phyloP scores from a whole-genome alignment of 2,888 invertebrate genomes.

The Belgica antarctica region DNA sequence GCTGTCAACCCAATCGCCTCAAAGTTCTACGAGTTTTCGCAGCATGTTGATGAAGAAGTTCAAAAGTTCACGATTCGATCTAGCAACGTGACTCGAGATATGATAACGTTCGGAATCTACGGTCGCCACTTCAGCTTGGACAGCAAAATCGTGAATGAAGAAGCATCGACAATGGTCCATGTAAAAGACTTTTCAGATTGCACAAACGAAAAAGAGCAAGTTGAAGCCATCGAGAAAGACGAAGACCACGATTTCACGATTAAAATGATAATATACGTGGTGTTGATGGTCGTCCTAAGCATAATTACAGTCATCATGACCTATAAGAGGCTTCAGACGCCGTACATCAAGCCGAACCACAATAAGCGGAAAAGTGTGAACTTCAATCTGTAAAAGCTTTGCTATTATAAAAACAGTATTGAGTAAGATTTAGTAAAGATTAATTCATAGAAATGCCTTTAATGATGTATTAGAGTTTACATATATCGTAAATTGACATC shows the following conservation, averaged over 20 bases:
- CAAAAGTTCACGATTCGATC: background rate
- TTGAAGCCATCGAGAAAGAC: background rate
- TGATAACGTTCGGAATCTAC: slow-evolving; percentile 53
- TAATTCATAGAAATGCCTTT: too few species aligned
- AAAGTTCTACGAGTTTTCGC: background rate
- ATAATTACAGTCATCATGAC: slow-evolving; percentile 1
- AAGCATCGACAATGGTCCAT: background rate
- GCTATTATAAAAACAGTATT: background rate
- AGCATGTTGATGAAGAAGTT: background rate
- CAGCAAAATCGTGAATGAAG: background rate
- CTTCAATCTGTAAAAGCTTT: background rate
- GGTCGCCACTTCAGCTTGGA: slow-evolving; percentile 43
- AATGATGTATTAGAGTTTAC: too few species aligned
- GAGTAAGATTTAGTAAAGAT: too few species aligned
- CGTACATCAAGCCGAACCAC: background rate
- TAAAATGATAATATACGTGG: slow-evolving; percentile 19
- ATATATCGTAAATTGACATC: too few species aligned
- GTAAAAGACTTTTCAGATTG: background rate
- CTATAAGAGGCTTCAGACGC: slow-evolving; percentile 4
- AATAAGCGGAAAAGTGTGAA: slow-evolving; percentile 24
- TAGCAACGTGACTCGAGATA: slow-evolving; percentile 45
- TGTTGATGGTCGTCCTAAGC: slow-evolving; percentile 1
- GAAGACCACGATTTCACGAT: background rate
- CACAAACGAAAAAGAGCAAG: too few species aligned
- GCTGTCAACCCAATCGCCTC: background rate